Evolutionary conservation across 2,113 vertebrate genomes (phyloP).

Genomic region (Equus quagga): DNA sequence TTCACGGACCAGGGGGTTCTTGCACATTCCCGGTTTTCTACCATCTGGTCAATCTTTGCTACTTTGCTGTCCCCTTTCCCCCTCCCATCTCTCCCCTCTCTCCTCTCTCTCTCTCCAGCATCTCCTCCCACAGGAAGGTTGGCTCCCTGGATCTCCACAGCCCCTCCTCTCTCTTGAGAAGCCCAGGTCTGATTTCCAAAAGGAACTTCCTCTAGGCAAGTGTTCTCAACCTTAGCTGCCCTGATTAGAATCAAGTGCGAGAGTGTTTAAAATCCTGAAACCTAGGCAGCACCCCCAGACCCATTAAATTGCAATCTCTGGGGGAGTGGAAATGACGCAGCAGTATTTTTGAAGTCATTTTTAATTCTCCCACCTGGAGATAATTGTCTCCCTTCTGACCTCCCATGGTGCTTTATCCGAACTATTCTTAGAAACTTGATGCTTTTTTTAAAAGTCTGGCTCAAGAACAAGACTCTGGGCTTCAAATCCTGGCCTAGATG

Average conservation of each 20-base stretch:
- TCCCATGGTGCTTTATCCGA: neutral
- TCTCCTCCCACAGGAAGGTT: accelerated
- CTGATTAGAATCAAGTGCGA: neutral
- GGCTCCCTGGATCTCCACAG: neutral
- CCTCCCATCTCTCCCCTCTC: too few relatives aligned
- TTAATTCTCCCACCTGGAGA: neutral
- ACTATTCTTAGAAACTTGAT: neutral
- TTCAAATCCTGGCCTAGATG: neutral
- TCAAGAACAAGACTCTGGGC: neutral
- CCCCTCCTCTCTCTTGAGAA: neutral
- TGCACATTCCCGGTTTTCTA: neutral
- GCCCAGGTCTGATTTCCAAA: neutral
- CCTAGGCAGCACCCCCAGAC: neutral
- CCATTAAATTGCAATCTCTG: neutral
- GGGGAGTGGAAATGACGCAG: neutral
- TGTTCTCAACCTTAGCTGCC: neutral
- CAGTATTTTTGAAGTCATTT: neutral
- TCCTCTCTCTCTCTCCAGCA: too few relatives aligned
- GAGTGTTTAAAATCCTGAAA: neutral
- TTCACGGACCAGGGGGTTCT: neutral
- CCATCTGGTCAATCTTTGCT: neutral
- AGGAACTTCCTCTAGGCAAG: neutral
- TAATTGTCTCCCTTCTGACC: neutral
- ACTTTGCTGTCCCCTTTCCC: neutral
- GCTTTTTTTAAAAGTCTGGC: neutral